A percentile compares a stretch with the other conserved stretches of the same genome.
phyloP scores from a whole-genome alignment of 2,888 invertebrate genomes.

The Philhelius pedissequus region DNA sequence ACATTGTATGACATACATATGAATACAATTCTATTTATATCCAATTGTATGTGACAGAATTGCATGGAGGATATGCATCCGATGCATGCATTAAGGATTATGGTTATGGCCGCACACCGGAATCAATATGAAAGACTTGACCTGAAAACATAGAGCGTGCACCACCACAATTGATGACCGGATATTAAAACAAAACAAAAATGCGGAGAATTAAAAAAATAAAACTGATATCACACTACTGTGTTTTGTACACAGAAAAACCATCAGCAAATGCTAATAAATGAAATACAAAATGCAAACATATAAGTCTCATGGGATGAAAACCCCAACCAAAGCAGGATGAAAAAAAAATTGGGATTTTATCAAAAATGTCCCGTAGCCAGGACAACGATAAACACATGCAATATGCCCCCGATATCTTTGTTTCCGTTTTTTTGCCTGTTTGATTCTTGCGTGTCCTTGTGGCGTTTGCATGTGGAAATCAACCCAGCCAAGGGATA shows the following conservation, averaged over 20 bases:
- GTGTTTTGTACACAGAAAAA: constrained; percentile 28
- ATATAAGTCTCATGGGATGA: constrained; percentile 8
- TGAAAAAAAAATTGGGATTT: constrained; percentile 23
- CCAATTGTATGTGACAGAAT: too few relatives aligned
- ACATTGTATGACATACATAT: too few relatives aligned
- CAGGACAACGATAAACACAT: neutral
- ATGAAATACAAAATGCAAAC: constrained; percentile 59
- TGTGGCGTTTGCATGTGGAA: neutral
- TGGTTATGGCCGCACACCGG: neutral
- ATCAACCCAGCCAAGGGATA: neutral
- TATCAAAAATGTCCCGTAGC: constrained; percentile 50
- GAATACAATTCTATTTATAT: too few relatives aligned
- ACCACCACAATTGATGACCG: constrained; percentile 46
- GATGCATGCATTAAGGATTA: constrained; percentile 29
- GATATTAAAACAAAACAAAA: constrained; percentile 17
- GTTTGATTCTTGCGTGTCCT: neutral
- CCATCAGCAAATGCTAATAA: constrained; percentile 59
- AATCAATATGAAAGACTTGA: constrained; percentile 45
- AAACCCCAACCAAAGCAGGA: neutral
- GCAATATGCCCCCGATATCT: neutral
- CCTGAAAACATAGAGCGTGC: constrained; percentile 33
- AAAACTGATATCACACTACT: neutral
- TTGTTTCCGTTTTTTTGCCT: neutral
- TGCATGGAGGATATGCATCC: neutral
- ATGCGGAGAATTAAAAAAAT: neutral